These are phyloP conservation scores for Sipha maydis DNA, from an alignment of 2,888 invertebrate species.

Conservation along the genomic window DNA sequence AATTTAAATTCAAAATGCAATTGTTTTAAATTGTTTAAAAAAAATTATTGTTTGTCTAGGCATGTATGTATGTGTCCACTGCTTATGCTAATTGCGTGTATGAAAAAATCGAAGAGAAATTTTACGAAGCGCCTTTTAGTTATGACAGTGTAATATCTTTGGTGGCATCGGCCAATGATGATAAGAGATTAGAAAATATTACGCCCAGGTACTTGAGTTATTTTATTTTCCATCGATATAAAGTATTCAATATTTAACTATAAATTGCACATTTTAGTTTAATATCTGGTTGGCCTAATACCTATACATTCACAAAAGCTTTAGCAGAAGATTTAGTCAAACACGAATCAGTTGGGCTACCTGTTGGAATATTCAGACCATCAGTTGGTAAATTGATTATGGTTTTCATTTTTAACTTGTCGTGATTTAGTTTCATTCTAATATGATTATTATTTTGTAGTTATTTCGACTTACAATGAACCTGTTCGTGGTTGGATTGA, in stretches of 20 bases:
- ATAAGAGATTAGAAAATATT: conserved; percentile 67
- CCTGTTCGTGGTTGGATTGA: conserved; percentile 88
- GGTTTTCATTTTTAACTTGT: too few relatives aligned
- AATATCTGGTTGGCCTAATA: conserved; percentile 77
- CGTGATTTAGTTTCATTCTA: not conserved
- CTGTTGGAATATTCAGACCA: conserved; percentile 83
- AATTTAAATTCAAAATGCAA: too few relatives aligned
- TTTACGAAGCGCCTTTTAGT: conserved; percentile 67
- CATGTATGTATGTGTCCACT: conserved; percentile 69
- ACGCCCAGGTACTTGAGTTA: conserved; percentile 66
- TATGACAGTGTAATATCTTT: conserved; percentile 67
- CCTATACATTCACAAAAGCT: conserved; percentile 88
- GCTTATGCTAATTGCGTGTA: conserved; percentile 68
- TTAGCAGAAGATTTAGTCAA: conserved; percentile 79
- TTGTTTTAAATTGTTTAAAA: too few relatives aligned
- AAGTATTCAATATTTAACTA: not conserved
- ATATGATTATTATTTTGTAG: conserved; percentile 66
- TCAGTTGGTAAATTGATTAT: conserved; percentile 75
- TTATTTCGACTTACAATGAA: conserved; percentile 76
- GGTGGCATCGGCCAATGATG: conserved; percentile 67
- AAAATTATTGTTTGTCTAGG: conserved; percentile 65
- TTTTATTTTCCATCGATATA: not conserved
- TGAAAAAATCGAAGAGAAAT: conserved; percentile 67
- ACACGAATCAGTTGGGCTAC: conserved; percentile 73
- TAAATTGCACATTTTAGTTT: conserved; percentile 64